These are phyloP conservation scores for Nautilus pompilius DNA, from an alignment of 1,140 invertebrate genomes.

Conservation along the genomic window DNA sequence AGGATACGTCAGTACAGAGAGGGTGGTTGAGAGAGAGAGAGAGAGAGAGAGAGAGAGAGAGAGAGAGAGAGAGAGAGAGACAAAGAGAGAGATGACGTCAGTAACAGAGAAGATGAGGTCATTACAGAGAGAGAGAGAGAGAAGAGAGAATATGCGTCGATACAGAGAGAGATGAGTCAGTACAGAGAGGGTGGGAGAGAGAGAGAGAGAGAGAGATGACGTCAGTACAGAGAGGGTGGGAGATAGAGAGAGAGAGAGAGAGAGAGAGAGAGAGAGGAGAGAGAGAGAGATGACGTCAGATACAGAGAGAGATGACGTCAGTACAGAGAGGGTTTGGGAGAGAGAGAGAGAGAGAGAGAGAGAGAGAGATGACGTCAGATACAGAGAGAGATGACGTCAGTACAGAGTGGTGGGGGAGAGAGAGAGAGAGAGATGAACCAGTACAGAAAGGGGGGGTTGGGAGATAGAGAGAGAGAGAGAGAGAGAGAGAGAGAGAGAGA, in stretches of 20 bases:
- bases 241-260: background rate
- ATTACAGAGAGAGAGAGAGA: slow-evolving; percentile 5
- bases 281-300: background rate
- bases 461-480: slow-evolving; percentile 2
- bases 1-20: background rate
- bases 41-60: slow-evolving; percentile 11
- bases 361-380: background rate
- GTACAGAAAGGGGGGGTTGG: background rate
- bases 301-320: background rate
- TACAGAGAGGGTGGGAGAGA: background rate
- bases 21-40: slow-evolving; percentile 2
- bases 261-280: slow-evolving; percentile 1
- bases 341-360: slow-evolving; percentile 11
- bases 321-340: background rate
- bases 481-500: slow-evolving; percentile 7
- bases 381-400: background rate
- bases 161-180: background rate
- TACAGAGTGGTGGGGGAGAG: background rate
- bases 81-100: background rate
- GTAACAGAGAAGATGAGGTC: background rate
- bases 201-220: slow-evolving; percentile 4
- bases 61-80: slow-evolving; percentile 12
- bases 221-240: background rate
- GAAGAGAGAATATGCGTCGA: too few relatives aligned
- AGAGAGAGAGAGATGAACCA: background rate